Conservation (phyloP, 2,797 vertebrate genomes). For the Kryptolebias ocellatus region DNA sequence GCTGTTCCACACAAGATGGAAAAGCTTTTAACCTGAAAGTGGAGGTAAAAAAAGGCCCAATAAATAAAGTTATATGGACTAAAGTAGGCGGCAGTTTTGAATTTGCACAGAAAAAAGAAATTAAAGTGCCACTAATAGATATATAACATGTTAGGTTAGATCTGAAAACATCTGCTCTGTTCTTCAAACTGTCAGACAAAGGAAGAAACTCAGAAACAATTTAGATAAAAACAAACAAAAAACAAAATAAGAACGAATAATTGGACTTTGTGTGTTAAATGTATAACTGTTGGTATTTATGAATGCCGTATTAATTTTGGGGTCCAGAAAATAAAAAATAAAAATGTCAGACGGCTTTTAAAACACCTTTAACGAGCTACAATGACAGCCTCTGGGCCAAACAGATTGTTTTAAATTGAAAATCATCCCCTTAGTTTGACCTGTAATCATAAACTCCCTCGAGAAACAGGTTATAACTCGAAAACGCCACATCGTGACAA, state of each 20-base stretch:
- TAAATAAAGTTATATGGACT: too few species aligned
- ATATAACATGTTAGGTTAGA: too few species aligned
- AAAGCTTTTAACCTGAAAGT: too few species aligned
- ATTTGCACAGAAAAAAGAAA: too few species aligned
- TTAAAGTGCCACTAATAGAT: too few species aligned
- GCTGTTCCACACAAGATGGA: background rate
- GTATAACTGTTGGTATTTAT: background rate
- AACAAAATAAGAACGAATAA: background rate
- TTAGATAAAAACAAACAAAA: too few species aligned
- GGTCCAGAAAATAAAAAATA: background rate
- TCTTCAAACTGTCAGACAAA: too few species aligned
- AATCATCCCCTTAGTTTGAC: conserved; percentile 34
- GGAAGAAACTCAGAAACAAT: too few species aligned
- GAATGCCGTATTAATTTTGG: background rate
- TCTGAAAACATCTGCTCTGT: too few species aligned
- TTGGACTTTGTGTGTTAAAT: background rate
- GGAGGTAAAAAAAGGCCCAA: too few species aligned
- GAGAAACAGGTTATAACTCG: conserved; percentile 9
- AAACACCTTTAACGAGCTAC: background rate
- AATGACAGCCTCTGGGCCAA: background rate
- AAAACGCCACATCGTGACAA: conserved; percentile 8
- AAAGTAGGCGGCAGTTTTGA: too few species aligned
- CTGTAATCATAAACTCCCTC: conserved; percentile 21
- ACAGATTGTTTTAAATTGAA: conserved; percentile 4
- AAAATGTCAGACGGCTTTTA: conserved; percentile 1